Conservation (phyloP, 2,888 invertebrate species). For the Acleris laterana region DNA sequence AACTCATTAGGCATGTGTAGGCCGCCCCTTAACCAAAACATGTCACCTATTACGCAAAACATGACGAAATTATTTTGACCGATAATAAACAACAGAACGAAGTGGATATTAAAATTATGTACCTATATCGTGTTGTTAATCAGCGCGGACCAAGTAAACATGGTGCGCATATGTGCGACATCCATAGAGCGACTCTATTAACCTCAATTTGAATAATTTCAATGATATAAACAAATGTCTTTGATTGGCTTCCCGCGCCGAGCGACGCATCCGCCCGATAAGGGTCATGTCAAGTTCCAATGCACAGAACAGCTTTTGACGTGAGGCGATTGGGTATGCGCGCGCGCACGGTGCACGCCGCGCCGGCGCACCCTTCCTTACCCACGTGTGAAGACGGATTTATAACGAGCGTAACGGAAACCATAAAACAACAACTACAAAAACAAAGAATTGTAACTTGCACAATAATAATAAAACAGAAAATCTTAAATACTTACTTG, state of each 20-base stretch:
- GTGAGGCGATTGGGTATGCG: constrained; percentile 45
- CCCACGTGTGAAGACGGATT: constrained; percentile 49
- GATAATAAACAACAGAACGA: constrained; percentile 28
- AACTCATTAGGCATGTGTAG: constrained; percentile 19
- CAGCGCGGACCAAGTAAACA: constrained; percentile 71
- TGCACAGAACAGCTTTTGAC: constrained; percentile 56
- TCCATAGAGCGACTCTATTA: constrained; percentile 77
- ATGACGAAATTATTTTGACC: constrained; percentile 47
- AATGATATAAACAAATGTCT: constrained; percentile 75
- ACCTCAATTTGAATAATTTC: constrained; percentile 80
- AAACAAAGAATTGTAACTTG: constrained; percentile 37
- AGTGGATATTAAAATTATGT: constrained; percentile 46
- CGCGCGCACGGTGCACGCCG: constrained; percentile 41
- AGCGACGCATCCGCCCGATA: constrained; percentile 73
- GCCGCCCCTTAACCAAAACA: constrained; percentile 33
- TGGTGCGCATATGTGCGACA: constrained; percentile 81
- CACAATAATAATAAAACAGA: constrained; percentile 45
- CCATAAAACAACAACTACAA: constrained; percentile 43
- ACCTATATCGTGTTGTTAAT: constrained; percentile 66
- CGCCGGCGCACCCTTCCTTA: constrained; percentile 44
- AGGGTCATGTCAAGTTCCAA: constrained; percentile 63
- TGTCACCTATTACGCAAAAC: constrained; percentile 49
- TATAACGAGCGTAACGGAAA: constrained; percentile 33
- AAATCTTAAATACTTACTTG: constrained; percentile 70
- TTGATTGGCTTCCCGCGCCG: constrained; percentile 71